Evolutionary conservation across 35 echinoderm and acorn worm genomes (phyloP).

Genomic region (Acanthaster planci): DNA sequence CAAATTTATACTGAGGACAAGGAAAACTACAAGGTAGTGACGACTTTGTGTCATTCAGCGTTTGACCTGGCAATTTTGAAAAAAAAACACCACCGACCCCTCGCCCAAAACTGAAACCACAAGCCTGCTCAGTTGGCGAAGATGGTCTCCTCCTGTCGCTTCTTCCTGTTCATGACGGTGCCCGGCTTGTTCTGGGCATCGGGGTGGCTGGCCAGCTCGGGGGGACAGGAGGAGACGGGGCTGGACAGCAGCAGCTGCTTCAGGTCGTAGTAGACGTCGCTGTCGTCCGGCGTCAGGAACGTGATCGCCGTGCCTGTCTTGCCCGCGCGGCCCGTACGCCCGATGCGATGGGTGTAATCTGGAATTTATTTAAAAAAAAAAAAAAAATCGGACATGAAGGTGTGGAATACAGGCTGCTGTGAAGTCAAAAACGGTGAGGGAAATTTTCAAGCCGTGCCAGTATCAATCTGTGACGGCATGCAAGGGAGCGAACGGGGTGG

Average conservation of each 20-base stretch:
- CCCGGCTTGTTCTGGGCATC: constrained; percentile 97
- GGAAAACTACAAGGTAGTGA: no score
- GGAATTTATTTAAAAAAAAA: background rate
- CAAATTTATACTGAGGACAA: no score
- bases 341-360: constrained; percentile 99
- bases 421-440: no score
- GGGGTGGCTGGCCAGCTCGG: constrained; percentile 89
- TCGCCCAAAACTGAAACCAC: no score
- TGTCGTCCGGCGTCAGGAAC: constrained; percentile 91
- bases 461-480: no score
- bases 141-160: constrained; percentile 87
- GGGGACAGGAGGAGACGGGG: constrained; percentile 76
- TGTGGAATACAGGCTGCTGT: no score
- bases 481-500: no score
- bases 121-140: constrained; percentile 45
- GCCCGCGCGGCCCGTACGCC: constrained; percentile 92
- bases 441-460: no score
- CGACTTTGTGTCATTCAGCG: no score
- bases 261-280: constrained; percentile 78
- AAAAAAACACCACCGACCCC: no score
- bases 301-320: constrained; percentile 87
- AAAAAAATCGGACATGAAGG: no score
- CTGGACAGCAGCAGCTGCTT: constrained; percentile 72
- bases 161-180: constrained; percentile 86
- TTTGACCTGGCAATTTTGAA: no score